These are phyloP conservation scores for Natator depressus DNA, from an alignment of 2,113 vertebrate genomes.

Conservation along the genomic window DNA sequence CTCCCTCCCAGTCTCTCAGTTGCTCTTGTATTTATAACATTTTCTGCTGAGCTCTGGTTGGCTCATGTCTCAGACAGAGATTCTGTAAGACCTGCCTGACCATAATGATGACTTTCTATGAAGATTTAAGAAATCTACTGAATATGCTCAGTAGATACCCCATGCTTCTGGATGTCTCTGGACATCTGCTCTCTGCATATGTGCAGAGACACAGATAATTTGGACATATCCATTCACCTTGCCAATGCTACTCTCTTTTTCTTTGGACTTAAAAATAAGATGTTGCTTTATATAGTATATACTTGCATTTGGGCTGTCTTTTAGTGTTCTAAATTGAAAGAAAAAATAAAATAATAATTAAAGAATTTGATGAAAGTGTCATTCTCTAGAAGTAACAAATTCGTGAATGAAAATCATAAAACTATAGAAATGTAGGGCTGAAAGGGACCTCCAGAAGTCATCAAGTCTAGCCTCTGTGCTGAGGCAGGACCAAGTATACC, in stretches of 20 bases:
- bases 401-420: background rate
- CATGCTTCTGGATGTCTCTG: background rate
- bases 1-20: background rate
- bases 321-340: background rate
- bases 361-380: background rate
- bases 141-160: background rate
- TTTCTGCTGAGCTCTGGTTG: background rate
- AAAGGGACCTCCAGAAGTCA: background rate
- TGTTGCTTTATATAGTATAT: background rate
- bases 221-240: background rate
- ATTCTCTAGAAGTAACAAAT: background rate
- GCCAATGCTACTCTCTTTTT: background rate
- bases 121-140: background rate
- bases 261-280: background rate
- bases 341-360: background rate
- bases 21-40: background rate
- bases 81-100: too few species aligned
- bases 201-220: background rate
- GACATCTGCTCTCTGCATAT: background rate
- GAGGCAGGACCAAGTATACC: background rate
- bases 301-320: background rate
- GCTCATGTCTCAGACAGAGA: background rate
- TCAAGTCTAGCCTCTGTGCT: background rate
- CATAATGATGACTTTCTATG: background rate
- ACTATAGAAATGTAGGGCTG: background rate